These are phyloP conservation scores for Euproctis similis DNA, from an alignment of 2,888 invertebrate species.

Conservation along the genomic window DNA sequence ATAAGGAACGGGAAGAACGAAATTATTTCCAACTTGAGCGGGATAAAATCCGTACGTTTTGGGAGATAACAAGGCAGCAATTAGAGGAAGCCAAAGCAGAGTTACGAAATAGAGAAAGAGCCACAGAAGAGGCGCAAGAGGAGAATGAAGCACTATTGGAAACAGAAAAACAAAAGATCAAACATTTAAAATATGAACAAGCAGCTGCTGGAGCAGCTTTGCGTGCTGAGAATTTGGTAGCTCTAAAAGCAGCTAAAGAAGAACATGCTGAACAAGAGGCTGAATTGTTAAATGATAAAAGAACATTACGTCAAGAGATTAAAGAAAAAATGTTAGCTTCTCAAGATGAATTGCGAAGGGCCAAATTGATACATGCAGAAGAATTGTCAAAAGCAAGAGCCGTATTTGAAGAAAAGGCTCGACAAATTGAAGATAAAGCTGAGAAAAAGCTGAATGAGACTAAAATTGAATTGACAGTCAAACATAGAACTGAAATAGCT, in stretches of 20 bases:
- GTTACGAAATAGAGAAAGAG: conserved; percentile 80
- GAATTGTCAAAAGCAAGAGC: conserved; percentile 79
- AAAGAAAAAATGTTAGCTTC: conserved; percentile 82
- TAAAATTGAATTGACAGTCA: conserved; percentile 81
- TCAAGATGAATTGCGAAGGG: conserved; percentile 82
- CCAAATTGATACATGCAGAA: conserved; percentile 84
- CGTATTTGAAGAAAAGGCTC: conserved; percentile 64
- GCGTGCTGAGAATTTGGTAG: conserved; percentile 88
- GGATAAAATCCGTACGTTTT: conserved; percentile 94
- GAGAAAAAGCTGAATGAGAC: conserved; percentile 84
- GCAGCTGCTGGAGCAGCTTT: conserved; percentile 88
- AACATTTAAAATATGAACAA: conserved; percentile 94
- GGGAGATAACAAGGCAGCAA: conserved; percentile 95
- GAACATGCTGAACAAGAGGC: conserved; percentile 85
- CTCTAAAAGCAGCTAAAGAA: conserved; percentile 88
- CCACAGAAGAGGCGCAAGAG: conserved; percentile 91
- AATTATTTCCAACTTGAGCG: conserved; percentile 97
- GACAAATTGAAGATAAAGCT: conserved; percentile 74
- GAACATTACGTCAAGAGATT: conserved; percentile 78
- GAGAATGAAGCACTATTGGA: conserved; percentile 91
- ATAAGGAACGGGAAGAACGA: conserved; percentile 94
- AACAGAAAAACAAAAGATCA: conserved; percentile 93
- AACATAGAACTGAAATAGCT: conserved; percentile 87
- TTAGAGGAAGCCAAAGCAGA: conserved; percentile 88
- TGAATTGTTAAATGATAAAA: conserved; percentile 84